Percentiles rank a stretch among this genome's conserved stretches.
phyloP scores from a whole-genome alignment of 2,888 invertebrate genomes.

The Julus scanicus region DNA sequence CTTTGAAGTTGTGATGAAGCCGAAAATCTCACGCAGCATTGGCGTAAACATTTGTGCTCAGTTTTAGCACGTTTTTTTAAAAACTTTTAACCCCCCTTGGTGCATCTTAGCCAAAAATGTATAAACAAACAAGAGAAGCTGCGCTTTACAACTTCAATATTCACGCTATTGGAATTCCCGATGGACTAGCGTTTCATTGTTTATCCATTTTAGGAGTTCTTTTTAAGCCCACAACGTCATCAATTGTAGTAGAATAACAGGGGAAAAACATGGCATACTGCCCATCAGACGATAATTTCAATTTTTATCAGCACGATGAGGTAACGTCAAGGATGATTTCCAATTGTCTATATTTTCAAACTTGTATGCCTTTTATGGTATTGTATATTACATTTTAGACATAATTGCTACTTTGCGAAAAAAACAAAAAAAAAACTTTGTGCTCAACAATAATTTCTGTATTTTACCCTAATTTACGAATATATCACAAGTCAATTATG shows the following conservation, averaged over 20 bases:
- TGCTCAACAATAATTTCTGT: too few species aligned
- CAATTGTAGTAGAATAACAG: not conserved
- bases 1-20: constrained; percentile 24
- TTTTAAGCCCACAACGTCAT: not conserved
- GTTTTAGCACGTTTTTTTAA: not conserved
- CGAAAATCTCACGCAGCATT: constrained; percentile 13
- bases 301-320: not conserved
- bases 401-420: too few species aligned
- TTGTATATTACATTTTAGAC: too few species aligned
- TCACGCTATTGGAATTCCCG: not conserved
- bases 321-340: not conserved
- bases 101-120: not conserved
- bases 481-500: too few species aligned
- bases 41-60: not conserved
- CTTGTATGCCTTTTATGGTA: too few species aligned
- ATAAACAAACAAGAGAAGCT: not conserved
- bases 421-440: too few species aligned
- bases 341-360: not conserved
- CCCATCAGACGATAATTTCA: not conserved
- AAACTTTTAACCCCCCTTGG: not conserved
- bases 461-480: too few species aligned
- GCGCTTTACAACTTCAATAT: not conserved
- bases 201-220: not conserved
- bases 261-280: not conserved
- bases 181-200: not conserved